phyloP scores from a whole-genome alignment of 2,113 vertebrate genomes.

The Pseudonaja textilis region DNA sequence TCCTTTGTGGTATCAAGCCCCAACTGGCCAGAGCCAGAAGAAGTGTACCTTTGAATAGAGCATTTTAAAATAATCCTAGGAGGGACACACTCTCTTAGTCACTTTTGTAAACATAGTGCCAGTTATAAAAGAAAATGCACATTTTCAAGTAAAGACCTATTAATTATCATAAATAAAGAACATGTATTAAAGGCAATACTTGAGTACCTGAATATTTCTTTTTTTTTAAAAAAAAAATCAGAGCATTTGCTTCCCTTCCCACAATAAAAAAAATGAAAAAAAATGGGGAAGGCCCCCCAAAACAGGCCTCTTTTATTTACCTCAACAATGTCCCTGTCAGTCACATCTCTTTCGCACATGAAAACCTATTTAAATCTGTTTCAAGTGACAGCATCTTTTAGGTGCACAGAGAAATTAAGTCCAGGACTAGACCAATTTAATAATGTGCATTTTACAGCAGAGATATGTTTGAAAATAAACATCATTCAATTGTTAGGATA shows the following conservation, averaged over 20 bases:
- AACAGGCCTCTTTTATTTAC: constrained; percentile 16
- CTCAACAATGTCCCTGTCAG: constrained; percentile 18
- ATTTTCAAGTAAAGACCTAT: constrained; percentile 25
- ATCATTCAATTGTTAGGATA: constrained; percentile 56
- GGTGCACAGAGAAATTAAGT: constrained; percentile 25
- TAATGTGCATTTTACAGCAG: constrained; percentile 36
- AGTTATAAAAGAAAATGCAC: constrained; percentile 39
- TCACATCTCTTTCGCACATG: neutral
- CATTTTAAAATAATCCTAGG: neutral
- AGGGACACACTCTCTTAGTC: neutral
- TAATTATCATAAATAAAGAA: constrained; percentile 34
- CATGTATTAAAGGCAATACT: constrained; percentile 4
- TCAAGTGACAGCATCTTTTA: constrained; percentile 11
- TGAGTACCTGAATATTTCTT: constrained; percentile 19
- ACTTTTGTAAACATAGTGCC: constrained; percentile 30
- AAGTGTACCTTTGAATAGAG: neutral
- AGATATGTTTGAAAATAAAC: constrained; percentile 48
- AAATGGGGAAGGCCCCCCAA: neutral
- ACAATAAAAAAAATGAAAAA: neutral
- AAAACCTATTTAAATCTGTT: constrained; percentile 36
- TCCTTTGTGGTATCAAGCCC: neutral
- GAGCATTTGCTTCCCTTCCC: neutral
- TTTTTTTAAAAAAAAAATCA: neutral
- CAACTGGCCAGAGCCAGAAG: neutral
- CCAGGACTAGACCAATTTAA: constrained; percentile 33